These are phyloP conservation scores for Petrocephalus schoutedeni DNA, from an alignment of 2,797 vertebrate species.

Conservation along the genomic window DNA sequence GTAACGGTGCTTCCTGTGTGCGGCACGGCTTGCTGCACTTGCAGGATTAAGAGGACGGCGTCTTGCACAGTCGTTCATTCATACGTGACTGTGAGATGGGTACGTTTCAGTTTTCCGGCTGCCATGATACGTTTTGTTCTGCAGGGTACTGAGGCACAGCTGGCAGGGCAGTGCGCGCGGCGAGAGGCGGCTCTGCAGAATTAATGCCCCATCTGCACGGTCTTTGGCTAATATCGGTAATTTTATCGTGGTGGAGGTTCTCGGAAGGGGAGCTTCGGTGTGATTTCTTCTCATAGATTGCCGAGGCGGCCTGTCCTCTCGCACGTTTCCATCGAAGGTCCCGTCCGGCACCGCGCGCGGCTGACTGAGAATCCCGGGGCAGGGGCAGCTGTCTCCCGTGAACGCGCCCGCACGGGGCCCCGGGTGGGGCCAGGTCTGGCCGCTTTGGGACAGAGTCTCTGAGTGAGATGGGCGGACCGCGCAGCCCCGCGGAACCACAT, in stretches of 20 bases:
- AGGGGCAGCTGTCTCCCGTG: background rate
- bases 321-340: background rate
- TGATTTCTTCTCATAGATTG: background rate
- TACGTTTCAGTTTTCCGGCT: background rate
- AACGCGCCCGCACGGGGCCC: background rate
- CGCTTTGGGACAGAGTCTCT: background rate
- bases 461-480: conserved; percentile 30
- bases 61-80: background rate
- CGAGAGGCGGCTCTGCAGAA: background rate
- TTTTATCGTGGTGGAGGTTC: background rate
- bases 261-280: background rate
- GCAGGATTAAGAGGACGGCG: background rate
- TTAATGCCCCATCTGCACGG: too few relatives aligned
- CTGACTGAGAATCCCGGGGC: background rate
- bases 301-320: background rate
- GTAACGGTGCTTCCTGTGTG: background rate
- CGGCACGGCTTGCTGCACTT: background rate
- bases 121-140: background rate
- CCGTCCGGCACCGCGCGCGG: too few relatives aligned
- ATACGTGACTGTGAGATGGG: background rate
- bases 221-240: background rate
- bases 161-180: background rate
- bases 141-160: background rate
- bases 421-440: background rate
- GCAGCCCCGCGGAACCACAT: conserved; percentile 20